Evolutionary conservation across 2,888 invertebrate species (phyloP), one percentile per base, ranked within the genome.

Genomic region (Meliscaeva auricollis): DNA sequence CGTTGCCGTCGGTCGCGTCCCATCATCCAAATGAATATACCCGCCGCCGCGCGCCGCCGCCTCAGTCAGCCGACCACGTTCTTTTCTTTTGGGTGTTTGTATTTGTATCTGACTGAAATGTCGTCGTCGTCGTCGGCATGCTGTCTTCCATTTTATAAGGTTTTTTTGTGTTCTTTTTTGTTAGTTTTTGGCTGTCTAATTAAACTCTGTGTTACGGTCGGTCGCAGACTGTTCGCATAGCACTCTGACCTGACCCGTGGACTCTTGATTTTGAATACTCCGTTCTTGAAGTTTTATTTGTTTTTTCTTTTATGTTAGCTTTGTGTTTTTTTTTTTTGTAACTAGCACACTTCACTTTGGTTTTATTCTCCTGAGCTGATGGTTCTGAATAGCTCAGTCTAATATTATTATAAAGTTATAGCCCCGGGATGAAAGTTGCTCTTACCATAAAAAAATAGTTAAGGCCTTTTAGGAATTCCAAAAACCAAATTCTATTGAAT

Each of bases 131-230:
- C 46, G 58, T 85, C 80, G 85, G 76, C 80, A 70, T 76, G 85
- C 76, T 80, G 85, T 85, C 80, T 81, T 85, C 80, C 68, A 85
- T 85, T 85, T 85, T 77, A 73, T 77, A 68, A 76, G 52, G 52
- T 69, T 50, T 60, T 60, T 74, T 17, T 73, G 44, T 54, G 22
- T 46, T 56, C 1, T 38, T 72, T 41, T n/a, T 64, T 50, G 11
- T 46, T 22, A 6, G 26, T 54, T 56, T 54, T 60, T 44, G 44
- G 58, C 46, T 75, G 60, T 75, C 75, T 79, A 84, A 72, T 79
- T 84, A 41, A 46, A 35, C 60, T 58, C 8, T 62, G 60, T 75
- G 32, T 79, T 48, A 68, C 69, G 38, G 69, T 79, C 73, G 76
- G 66, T 76, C 66, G 78, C 62, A 83, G 74, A 66, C 69, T 69